Base-by-base conservation (phyloP, 2,888 invertebrate species). In the Fragum fragum region DNA sequence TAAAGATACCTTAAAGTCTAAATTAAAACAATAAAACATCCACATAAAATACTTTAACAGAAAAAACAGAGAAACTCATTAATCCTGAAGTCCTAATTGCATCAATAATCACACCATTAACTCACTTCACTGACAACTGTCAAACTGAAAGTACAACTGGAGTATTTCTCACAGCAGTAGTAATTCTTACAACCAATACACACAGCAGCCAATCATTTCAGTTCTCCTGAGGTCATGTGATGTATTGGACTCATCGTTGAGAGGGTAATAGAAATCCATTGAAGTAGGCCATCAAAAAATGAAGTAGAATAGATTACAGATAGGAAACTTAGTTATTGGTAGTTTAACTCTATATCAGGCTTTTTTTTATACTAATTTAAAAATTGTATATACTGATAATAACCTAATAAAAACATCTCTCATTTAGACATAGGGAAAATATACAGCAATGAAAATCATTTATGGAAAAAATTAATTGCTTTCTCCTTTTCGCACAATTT, bases 121-220 rank as follows among this genome's bases (percentile, higher is more conserved):
- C 47, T 28, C 57, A 57, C 57, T 57, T 14, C 26, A 57, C 57
- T 57, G 14, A 2, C 57, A 28, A 66, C 39, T 26, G 21, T 39
- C 6, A 66, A 39, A 66, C 39, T 66, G 66, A 66, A 66, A 66
- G 66, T 66, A 42, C 61, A 61, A 23, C 32, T 28, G 32, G 29
- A 23, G 61, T 61, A 61, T 23, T 66, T 42, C 66, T 42, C 42
- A 66, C 42, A 66, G 42, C 42, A 21, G 42, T 66, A 66, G 66
- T 66, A 42, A 36, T 42, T 66, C 66, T 66, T 42, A 66, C 66
- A 66, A 42, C 66, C 66, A 66, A 66, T 66, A 66, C 66, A 42
- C 66, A 66, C 66, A 42, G 66, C 23, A 66, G 66, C 66, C 66
- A 66, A 66, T 66, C 66, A 66, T 23, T 66, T 39, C 6, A 26